Evolutionary conservation across 2,113 vertebrate species (phyloP), one percentile per base, ranked within the genome.

Genomic region (Telmatochromis sp.): DNA sequence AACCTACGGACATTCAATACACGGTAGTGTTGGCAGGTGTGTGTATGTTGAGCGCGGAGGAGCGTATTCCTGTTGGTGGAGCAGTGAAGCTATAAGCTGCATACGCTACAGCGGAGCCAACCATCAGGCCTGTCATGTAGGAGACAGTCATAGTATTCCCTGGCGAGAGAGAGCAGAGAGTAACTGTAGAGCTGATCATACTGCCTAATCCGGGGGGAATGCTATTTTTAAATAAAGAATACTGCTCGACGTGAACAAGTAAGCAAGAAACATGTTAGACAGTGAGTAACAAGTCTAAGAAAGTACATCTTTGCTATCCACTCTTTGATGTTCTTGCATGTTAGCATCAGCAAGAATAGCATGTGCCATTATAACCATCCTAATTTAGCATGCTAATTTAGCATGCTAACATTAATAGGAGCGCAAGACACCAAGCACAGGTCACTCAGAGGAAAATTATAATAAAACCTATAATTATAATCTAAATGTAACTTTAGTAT

Each of bases 141-240:
- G 99, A 99, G 90, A 99, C 99, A 0, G 98, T 99, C 99, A 99
- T 99, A 81, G 98, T 99, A 96, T 99, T 99, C 63, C 99, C 99
- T 99, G 92, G 94, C 1, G 71, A 1, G 45, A 78, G 26, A 50
- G 28, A 81, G 15, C 6, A 63, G 51, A 50, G 40, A 37, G 11
- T 83, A 55, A 81, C 33, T 45, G 33, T n/a, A 7, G 33, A 55
- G 50, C 23, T 68, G 37, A 40, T n/a, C 12, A n/a, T 28, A 37
- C 26, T 4, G 17, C 13, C 75, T 81, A 7, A 33, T 75, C 53
- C 0, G 5, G 23, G 11, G 37, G 17, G 37, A 65, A 50, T 31
- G 42, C 15, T 19, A 78, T 50, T 35, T 65, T 50, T 15, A 65
- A 82, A 51, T 21, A 35, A 50, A 51, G 13, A 14, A 82, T 35